Base-by-base conservation (phyloP, 2,888 invertebrate species). In the Pediacus dermestoides region DNA sequence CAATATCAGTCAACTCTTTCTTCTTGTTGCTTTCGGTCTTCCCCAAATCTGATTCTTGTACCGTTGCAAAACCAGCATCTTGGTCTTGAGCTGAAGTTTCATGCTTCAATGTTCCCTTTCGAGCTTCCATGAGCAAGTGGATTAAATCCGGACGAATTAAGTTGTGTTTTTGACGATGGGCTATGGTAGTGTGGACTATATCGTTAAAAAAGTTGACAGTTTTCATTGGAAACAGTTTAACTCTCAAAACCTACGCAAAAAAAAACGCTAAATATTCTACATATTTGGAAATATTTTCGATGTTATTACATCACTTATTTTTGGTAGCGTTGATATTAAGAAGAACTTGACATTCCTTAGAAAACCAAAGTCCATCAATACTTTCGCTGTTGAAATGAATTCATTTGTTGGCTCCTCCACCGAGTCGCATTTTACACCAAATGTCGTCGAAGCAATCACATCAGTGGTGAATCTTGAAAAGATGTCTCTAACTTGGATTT, bases 101-200 rank as follows among this genome's bases (percentile, higher is more conserved):
- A 30, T 66, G 59, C 8, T 63, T 56, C 1, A 63, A 15, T 2
- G 53, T 53, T 31, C 71, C 60, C 58, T 70, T 64, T 34, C 71
- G 67, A 1, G 74, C 70, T 53, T 74, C 71, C 68, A 75, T 69
- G 1, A 78, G 58, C 35, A 77, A 63, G 43, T 78, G 70, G 14
- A 78, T 74, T 74, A 78, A 72, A 47, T 77, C 78, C 2, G 71
- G 72, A 2, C 77, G 66, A 1, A 70, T 37, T 10, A 76, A 72
- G 1, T 71, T 66, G 9, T 71, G 55, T 13, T 62, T 57, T 46
- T 72, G 68, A 1, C 77, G 41, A 13, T 33, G 32, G 1, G 18
- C 21, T 6, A 44, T 37, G n/a, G 22, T 66, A 14, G 72, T 60
- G 22, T 61, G 60, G 1, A 75, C 70, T 0, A 76, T 35, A 6